phyloP scores from a whole-genome alignment of 1,140 invertebrate species.

The Trichonephila clavata region DNA sequence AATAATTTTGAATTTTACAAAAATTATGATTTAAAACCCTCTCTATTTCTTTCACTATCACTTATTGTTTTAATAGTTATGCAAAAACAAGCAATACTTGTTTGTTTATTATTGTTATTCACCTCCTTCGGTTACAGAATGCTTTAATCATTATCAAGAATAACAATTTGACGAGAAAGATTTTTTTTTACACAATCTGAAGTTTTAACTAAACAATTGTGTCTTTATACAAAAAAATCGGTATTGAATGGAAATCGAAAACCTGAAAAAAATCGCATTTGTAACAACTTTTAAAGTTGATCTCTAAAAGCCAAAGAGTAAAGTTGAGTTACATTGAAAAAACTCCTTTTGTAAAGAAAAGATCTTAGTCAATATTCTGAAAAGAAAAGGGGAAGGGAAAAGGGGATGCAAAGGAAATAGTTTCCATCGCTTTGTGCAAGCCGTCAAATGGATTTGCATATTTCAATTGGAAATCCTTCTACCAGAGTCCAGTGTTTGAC shows the following conservation, averaged over 20 bases:
- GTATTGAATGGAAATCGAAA: background rate
- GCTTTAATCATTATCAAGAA: too few species aligned
- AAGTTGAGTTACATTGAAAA: constrained; percentile 17
- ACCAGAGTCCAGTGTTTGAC: constrained; percentile 5
- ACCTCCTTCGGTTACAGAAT: too few species aligned
- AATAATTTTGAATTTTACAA: too few species aligned
- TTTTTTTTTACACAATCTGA: too few species aligned
- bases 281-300: background rate
- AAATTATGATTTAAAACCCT: too few species aligned
- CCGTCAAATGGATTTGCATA: constrained; percentile 40
- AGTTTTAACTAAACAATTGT: too few species aligned
- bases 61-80: too few species aligned
- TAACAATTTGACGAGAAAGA: too few species aligned
- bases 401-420: background rate
- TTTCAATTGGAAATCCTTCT: constrained; percentile 23
- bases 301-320: background rate
- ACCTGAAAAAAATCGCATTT: background rate
- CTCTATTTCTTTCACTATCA: too few species aligned
- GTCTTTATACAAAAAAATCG: background rate
- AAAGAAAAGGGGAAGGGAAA: background rate
- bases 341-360: background rate
- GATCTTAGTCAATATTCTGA: background rate
- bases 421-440: background rate
- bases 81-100: too few species aligned
- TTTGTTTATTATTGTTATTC: too few species aligned